phyloP scores from a whole-genome alignment of 2,113 vertebrate species.

The Thalassarche chlororhynchos region DNA sequence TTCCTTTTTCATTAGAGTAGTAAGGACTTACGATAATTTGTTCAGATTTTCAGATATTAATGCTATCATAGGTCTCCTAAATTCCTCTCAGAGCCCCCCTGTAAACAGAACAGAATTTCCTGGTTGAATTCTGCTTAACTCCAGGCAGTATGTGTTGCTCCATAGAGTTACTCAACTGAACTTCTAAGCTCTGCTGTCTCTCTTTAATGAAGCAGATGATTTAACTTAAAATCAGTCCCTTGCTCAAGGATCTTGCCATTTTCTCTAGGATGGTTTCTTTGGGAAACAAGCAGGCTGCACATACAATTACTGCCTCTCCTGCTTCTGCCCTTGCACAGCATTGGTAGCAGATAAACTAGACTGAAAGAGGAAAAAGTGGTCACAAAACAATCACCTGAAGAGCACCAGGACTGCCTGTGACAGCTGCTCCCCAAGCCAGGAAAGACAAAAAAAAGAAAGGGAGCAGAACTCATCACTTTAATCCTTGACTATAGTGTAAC shows the following conservation, averaged over 20 bases:
- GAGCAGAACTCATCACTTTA: not conserved
- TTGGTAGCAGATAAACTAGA: not conserved
- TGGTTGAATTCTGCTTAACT: not conserved
- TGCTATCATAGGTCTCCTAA: not conserved
- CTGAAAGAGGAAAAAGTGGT: not conserved
- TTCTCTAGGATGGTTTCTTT: not conserved
- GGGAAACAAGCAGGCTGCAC: not conserved
- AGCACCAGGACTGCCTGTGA: not conserved
- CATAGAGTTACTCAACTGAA: not conserved
- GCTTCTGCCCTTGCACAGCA: not conserved
- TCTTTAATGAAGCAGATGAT: not conserved
- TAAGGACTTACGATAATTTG: not conserved
- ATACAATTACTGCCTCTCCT: not conserved
- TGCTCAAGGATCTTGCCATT: not conserved
- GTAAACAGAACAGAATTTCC: not conserved
- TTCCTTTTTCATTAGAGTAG: not conserved
- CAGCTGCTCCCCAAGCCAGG: not conserved
- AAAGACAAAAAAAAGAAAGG: not conserved
- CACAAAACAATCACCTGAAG: not conserved
- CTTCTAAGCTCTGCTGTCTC: not conserved
- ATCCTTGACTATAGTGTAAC: not conserved
- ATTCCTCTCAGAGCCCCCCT: not conserved
- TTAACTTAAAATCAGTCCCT: not conserved
- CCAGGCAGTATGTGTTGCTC: not conserved
- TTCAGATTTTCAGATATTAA: not conserved